These are phyloP conservation scores for Alsophila aescularia DNA, from an alignment of 2,888 invertebrate species.

Conservation along the genomic window DNA sequence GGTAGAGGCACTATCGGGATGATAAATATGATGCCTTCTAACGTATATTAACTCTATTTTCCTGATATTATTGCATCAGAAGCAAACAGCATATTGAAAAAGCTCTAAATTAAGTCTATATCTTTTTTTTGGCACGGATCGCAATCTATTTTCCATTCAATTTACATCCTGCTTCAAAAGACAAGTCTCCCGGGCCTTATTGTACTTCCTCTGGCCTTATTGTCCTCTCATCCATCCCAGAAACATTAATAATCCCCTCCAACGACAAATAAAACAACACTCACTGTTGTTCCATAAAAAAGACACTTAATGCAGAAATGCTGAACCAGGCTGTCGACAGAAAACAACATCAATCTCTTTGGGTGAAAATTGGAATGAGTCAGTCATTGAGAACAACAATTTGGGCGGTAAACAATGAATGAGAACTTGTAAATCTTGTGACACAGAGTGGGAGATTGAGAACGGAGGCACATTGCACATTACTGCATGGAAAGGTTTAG, in stretches of 20 bases:
- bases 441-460: too few species aligned
- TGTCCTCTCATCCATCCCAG: not conserved
- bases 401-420: conserved; percentile 1
- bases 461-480: too few species aligned
- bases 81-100: too few species aligned
- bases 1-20: too few species aligned
- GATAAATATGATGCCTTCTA: too few species aligned
- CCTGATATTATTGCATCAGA: too few species aligned
- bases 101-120: too few species aligned
- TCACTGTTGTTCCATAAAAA: conserved; percentile 5
- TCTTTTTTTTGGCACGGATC: too few species aligned
- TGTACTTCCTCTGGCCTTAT: not conserved
- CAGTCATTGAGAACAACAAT: not conserved
- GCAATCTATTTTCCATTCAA: not conserved
- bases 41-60: too few species aligned
- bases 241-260: conserved; percentile 8
- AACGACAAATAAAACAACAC: conserved; percentile 7
- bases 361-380: not conserved
- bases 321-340: conserved; percentile 1
- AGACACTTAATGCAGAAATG: conserved; percentile 7
- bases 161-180: not conserved
- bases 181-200: not conserved
- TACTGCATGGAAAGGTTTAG: too few species aligned
- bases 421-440: too few species aligned
- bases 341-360: conserved; percentile 11